These are phyloP conservation scores for Ecliptopera silaceata DNA, from an alignment of 2,888 invertebrate genomes.

Conservation along the genomic window DNA sequence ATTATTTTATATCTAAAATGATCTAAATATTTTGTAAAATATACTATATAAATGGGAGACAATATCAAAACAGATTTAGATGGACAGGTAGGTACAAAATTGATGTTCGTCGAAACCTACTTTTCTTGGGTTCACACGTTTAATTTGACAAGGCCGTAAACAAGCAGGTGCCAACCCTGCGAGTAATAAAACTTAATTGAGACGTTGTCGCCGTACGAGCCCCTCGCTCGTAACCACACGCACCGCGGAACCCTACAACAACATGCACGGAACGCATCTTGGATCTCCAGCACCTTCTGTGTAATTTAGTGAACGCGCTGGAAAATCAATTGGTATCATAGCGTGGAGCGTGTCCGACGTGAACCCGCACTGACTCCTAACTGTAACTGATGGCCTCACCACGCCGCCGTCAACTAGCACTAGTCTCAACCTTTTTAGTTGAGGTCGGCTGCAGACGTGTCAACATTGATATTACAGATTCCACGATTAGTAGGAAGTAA, in stretches of 20 bases:
- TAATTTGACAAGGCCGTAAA: background rate
- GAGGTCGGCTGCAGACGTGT: no score
- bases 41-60: no score
- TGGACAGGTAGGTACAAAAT: no score
- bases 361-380: conserved; percentile 1
- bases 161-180: conserved; percentile 31
- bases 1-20: no score
- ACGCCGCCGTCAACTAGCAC: background rate
- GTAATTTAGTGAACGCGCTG: conserved; percentile 10
- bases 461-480: no score
- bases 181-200: conserved; percentile 49
- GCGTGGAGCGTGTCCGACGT: background rate
- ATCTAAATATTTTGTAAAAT: no score
- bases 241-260: conserved; percentile 35
- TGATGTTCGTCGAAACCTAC: no score
- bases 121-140: no score
- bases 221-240: conserved; percentile 40
- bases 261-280: conserved; percentile 17
- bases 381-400: conserved; percentile 7
- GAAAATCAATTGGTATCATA: conserved; percentile 14
- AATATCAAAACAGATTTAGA: no score
- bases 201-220: conserved; percentile 39
- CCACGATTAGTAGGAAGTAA: no score
- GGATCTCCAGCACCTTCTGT: conserved; percentile 12
- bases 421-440: background rate